Percentiles rank a stretch among this genome's conserved stretches.
Conservation (phyloP, 2,113 vertebrate genomes). For the Machaerirhynchus nigripectus region DNA sequence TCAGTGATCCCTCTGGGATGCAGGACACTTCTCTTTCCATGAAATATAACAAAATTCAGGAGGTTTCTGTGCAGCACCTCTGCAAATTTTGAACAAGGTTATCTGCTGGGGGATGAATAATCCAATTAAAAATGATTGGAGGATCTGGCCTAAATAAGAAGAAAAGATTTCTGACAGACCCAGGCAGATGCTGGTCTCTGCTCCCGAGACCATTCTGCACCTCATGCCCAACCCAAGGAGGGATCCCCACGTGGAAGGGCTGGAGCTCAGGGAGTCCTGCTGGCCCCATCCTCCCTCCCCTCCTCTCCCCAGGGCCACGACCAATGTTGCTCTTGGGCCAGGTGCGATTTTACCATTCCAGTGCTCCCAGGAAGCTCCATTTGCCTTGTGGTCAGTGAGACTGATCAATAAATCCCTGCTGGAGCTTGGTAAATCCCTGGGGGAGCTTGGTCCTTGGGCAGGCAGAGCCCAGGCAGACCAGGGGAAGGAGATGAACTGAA, state of each 20-base stretch:
- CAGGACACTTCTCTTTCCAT: slow-evolving; percentile 61
- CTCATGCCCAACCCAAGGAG: not conserved
- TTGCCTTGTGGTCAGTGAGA: not conserved
- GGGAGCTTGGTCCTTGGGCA: not conserved
- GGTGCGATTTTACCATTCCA: not conserved
- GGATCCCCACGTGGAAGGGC: not conserved
- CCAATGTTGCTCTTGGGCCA: not conserved
- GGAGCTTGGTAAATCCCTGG: not conserved
- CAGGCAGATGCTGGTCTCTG: not conserved
- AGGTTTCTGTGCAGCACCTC: not conserved
- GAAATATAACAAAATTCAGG: not conserved
- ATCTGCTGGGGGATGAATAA: not conserved
- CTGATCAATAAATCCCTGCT: not conserved
- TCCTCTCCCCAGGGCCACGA: not conserved
- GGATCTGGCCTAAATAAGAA: not conserved
- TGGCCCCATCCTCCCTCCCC: not conserved
- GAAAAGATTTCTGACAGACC: not conserved
- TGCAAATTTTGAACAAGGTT: not conserved
- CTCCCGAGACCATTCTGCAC: accelerated
- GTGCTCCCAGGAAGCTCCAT: not conserved
- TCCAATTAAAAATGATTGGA: not conserved
- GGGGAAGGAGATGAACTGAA: not conserved
- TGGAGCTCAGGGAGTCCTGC: not conserved
- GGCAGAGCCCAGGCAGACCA: not conserved
- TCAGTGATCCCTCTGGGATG: not conserved